These are phyloP conservation scores for Stercorarius parasiticus DNA, from an alignment of 2,113 vertebrate genomes.

Conservation along the genomic window DNA sequence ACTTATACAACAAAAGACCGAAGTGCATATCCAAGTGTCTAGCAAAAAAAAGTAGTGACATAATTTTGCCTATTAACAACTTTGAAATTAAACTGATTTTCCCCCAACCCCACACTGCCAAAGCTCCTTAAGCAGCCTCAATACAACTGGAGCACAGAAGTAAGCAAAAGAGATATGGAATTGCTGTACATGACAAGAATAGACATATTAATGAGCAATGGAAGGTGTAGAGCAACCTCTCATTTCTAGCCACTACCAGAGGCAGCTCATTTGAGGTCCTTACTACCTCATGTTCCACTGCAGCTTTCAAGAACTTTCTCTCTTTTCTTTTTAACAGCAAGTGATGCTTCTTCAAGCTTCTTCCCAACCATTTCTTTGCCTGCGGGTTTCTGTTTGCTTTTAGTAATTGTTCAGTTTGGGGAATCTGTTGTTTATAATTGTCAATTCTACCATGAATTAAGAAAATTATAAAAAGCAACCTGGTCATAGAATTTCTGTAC, in stretches of 20 bases:
- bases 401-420: not conserved
- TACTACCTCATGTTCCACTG: not conserved
- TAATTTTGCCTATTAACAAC: not conserved
- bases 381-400: not conserved
- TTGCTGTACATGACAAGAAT: accelerated
- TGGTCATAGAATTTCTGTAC: not conserved
- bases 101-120: not conserved
- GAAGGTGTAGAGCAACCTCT: not conserved
- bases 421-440: not conserved
- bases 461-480: not conserved
- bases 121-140: not conserved
- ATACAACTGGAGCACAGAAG: not conserved
- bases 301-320: not conserved
- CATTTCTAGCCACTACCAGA: not conserved
- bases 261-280: not conserved
- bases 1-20: not conserved
- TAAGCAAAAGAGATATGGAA: not conserved
- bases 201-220: not conserved
- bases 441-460: not conserved
- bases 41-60: not conserved
- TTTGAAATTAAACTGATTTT: not conserved
- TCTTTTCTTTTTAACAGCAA: not conserved
- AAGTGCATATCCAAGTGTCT: not conserved
- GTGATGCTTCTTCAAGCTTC: not conserved
- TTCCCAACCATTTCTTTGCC: not conserved